Base-by-base conservation (phyloP, 2,797 vertebrate genomes). In the Hafferia zeledoni region DNA sequence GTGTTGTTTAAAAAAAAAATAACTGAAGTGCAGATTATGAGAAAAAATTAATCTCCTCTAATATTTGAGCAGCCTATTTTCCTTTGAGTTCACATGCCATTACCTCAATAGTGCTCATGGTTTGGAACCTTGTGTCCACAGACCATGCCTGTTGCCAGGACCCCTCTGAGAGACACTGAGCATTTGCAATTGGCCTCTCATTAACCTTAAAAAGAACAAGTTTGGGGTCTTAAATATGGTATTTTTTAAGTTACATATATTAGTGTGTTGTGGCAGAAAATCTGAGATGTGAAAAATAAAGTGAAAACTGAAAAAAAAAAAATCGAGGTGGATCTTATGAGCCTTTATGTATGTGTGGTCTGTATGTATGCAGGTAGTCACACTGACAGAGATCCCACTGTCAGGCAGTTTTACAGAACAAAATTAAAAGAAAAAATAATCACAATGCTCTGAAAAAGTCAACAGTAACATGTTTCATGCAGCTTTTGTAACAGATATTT, bases 371-470 rank as follows among this genome's bases (percentile, higher is more conserved):
- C 47, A 82, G 67, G 47, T 20, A 5, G 1, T n/a, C 53, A 64
- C 14, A 13, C 6, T 71, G 61, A 53, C 33, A 39, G 43, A 46
- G 65, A 68, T 16, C 35, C n/a, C 17, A 56, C 9, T 35, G 49
- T 53, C 52, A 53, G 50, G 28, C 37, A 70, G 23, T 20, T 19
- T 53, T 72, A 85, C 28, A 77, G n/a, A 83, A 46, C 5, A 90
- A 94, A 94, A 91, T 57, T 72, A 56, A 81, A 68, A 63, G 39
- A 70, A 92, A 25, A 85, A 89, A 50, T 70, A 91, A 82, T 39
- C 37, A 69, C 44, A 83, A 3, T 31, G 12, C 72, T 91, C 57
- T 86, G 67, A 91, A 92, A 95, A 95, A 83, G 41, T 67, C 10
- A 91, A 61, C 22, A 75, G 37, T 50, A 80, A 49, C 30, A 56